Conservation (phyloP, 2,888 invertebrate species). For the Hydrotaea cyrtoneurina region DNA sequence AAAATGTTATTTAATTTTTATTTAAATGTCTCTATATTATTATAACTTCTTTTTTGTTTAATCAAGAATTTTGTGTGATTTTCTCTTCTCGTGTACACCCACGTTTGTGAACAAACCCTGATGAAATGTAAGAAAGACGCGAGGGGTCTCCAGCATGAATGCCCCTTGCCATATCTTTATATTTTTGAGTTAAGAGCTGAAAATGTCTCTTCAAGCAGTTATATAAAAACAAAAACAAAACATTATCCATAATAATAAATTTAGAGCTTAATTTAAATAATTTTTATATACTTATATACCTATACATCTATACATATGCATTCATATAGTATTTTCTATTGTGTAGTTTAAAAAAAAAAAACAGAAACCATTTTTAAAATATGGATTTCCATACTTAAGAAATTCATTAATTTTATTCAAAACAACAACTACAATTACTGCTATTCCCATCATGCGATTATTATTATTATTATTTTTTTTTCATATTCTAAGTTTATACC, state of each 20-base stretch:
- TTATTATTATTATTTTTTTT: neutral
- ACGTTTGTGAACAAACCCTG: neutral
- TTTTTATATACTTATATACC: slow-evolving; percentile 31
- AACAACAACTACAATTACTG: slow-evolving; percentile 13
- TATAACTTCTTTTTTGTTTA: neutral
- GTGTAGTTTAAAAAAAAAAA: slow-evolving; percentile 34
- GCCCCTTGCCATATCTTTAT: neutral
- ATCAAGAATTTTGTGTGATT: slow-evolving; percentile 17
- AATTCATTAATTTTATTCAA: neutral
- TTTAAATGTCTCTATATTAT: slow-evolving; percentile 33
- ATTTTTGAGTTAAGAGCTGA: slow-evolving; percentile 18
- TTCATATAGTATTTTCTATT: slow-evolving; percentile 47
- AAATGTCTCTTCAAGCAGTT: neutral
- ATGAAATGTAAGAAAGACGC: neutral
- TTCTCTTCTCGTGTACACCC: slow-evolving; percentile 21
- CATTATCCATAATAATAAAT: slow-evolving; percentile 30
- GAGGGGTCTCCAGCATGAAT: neutral
- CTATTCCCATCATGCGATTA: slow-evolving; percentile 33
- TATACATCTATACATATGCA: slow-evolving; percentile 27
- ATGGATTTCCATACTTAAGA: neutral
- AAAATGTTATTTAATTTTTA: slow-evolving; percentile 41
- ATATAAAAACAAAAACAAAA: slow-evolving; percentile 34
- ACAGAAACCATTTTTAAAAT: slow-evolving; percentile 43
- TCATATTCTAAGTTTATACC: slow-evolving; percentile 33
- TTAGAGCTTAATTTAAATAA: slow-evolving; percentile 45